Evolutionary conservation across 2,113 vertebrate species (phyloP), one percentile per base, ranked within the genome.

Genomic region (Arizona elegans): DNA sequence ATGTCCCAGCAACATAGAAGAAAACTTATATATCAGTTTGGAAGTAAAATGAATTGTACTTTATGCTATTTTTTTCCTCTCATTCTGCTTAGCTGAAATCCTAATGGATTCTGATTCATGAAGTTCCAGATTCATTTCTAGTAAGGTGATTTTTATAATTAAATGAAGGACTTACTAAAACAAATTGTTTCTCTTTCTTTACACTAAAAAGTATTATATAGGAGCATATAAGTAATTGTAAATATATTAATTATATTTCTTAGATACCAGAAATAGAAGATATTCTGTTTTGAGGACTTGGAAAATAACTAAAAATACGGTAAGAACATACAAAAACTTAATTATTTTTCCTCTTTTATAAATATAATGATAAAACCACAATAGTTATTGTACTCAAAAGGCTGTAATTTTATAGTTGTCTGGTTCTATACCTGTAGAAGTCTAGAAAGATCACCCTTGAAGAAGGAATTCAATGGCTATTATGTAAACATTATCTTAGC

Each of bases 61-160:
- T 75, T 33, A 90, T 12, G 52, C 85, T 87, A 47, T 88, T 91
- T 93, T 93, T 94, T 23, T 8, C 8, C 90, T 8, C 92, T 38
- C 65, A 92, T 86, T 93, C 89, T 90, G 94, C 94, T 86, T 96
- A 96, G 52, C 81, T 94, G 81, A 93, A 97, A 96, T 90, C 91
- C 93, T 89, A 81, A 96, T 94, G 86, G 86, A 92, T 94, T 96
- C 95, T 94, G 94, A 89, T 95, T 96, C 94, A 93, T 93, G 93
- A 93, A 94, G 70, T 17, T 88, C 85, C 47, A 92, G 94, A 94
- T 95, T 88, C 50, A 96, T 95, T 96, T 95, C 93, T 95, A 95
- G 87, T 94, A 93, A 96, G 94, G 91, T 97, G 96, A 86, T 94
- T 94, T 94, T 96, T 93, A 93, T 94, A 96, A 91, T 94, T 75